Conservation (phyloP, 2,113 vertebrate species). For the Strigops habroptila region DNA sequence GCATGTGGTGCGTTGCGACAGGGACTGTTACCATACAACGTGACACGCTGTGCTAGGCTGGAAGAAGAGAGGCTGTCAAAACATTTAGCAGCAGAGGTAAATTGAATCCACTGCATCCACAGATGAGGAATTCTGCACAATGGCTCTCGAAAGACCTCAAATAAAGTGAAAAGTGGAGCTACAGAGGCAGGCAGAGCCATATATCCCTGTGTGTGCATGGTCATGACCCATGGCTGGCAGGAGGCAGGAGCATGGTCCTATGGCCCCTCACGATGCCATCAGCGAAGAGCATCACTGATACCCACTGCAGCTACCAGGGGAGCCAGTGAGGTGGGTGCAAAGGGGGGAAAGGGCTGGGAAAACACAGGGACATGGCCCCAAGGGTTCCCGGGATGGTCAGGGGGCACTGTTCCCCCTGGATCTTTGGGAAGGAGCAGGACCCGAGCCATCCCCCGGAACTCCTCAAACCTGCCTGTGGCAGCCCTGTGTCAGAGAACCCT, state of each 20-base stretch:
- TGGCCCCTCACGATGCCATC: rapidly evolving
- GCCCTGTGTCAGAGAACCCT: not conserved
- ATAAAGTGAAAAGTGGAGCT: rapidly evolving
- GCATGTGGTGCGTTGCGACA: not conserved
- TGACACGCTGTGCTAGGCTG: not conserved
- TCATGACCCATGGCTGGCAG: not conserved
- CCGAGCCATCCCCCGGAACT: not conserved
- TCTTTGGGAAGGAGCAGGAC: not conserved
- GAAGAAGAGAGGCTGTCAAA: slow-evolving; percentile 26
- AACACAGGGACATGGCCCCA: not conserved
- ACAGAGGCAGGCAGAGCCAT: not conserved
- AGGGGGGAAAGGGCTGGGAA: not conserved
- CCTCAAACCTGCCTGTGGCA: not conserved
- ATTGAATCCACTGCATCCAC: not conserved
- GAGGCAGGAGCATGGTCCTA: not conserved
- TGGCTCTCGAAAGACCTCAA: not conserved
- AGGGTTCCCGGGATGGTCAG: not conserved
- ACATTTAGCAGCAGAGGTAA: not conserved
- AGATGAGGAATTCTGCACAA: not conserved
- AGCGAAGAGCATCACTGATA: rapidly evolving
- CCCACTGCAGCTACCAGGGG: not conserved
- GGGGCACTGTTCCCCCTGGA: not conserved
- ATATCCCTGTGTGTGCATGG: rapidly evolving
- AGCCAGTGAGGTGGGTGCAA: rapidly evolving
- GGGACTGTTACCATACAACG: not conserved